Evolutionary conservation across 2,888 invertebrate genomes (phyloP).

Genomic region (Yponomeuta plumbellus): DNA sequence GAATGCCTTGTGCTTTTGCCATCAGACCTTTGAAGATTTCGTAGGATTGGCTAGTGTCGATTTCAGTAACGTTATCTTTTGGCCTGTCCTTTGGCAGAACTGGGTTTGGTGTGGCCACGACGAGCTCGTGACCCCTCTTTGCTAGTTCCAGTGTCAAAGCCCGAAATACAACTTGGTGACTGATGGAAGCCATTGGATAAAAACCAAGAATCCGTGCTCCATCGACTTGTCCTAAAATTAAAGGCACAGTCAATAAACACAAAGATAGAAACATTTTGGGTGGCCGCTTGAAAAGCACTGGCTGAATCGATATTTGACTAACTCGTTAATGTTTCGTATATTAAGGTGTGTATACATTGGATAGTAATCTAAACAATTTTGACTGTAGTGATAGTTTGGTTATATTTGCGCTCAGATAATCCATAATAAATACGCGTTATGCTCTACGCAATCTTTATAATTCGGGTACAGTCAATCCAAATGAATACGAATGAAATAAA

Average conservation of each 20-base stretch:
- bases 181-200: slow-evolving; percentile 55
- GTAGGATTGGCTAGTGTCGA: slow-evolving; percentile 29
- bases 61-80: slow-evolving; percentile 27
- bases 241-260: slow-evolving; percentile 4
- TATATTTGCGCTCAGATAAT: no score
- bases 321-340: background rate
- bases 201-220: slow-evolving; percentile 53
- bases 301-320: background rate
- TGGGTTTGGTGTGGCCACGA: slow-evolving; percentile 60
- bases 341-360: no score
- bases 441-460: no score
- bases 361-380: no score
- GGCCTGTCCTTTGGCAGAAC: slow-evolving; percentile 37
- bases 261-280: background rate
- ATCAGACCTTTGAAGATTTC: slow-evolving; percentile 14
- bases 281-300: background rate
- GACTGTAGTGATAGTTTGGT: no score
- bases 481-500: no score
- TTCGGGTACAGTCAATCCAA: no score
- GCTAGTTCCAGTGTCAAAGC: slow-evolving; percentile 55
- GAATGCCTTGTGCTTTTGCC: background rate
- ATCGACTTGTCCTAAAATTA: background rate
- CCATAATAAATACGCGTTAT: no score
- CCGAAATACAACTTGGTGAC: slow-evolving; percentile 61
- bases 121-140: slow-evolving; percentile 59